Conservation (phyloP, 2,113 vertebrate genomes). For the Osmerus eperlanus region DNA sequence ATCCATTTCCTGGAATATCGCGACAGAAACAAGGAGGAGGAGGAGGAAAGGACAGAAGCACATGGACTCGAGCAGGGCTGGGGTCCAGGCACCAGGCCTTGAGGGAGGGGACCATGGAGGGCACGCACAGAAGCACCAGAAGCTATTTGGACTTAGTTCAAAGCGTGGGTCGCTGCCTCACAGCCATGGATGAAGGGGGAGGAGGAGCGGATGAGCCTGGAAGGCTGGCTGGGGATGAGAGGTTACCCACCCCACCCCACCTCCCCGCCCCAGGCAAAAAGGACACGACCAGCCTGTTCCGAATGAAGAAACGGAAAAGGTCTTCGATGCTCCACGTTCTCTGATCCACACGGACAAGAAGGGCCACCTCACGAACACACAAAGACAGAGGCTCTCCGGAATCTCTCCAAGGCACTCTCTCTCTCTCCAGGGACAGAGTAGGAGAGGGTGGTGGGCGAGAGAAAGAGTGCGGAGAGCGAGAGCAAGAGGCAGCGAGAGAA, state of each 20-base stretch:
- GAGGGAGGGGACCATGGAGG: conserved; percentile 47
- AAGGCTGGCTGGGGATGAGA: not conserved
- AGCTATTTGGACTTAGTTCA: conserved; percentile 62
- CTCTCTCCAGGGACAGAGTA: conserved; percentile 57
- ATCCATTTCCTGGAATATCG: conserved; percentile 51
- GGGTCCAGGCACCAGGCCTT: conserved; percentile 33
- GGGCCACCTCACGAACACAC: not conserved
- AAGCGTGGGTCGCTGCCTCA: conserved; percentile 29
- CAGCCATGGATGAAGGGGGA: conserved; percentile 27
- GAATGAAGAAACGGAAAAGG: not conserved
- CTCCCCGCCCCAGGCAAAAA: not conserved
- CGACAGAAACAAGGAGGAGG: not conserved
- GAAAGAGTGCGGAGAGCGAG: too few species aligned
- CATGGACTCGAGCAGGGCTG: not conserved
- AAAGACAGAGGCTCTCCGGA: conserved; percentile 30
- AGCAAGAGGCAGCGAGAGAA: too few species aligned
- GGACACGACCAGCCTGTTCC: not conserved
- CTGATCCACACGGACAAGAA: too few species aligned
- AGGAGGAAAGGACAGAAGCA: conserved; percentile 32
- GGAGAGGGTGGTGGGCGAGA: conserved; percentile 29
- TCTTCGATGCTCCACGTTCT: too few species aligned
- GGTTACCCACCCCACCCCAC: not conserved
- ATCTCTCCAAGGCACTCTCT: conserved; percentile 12
- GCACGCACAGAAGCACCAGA: conserved; percentile 47
- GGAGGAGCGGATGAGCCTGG: not conserved